Percentiles rank a stretch among this genome's conserved stretches.
Evolutionary conservation across 2,113 vertebrate genomes (phyloP).

Genomic region (Nyctibius bracteatus): DNA sequence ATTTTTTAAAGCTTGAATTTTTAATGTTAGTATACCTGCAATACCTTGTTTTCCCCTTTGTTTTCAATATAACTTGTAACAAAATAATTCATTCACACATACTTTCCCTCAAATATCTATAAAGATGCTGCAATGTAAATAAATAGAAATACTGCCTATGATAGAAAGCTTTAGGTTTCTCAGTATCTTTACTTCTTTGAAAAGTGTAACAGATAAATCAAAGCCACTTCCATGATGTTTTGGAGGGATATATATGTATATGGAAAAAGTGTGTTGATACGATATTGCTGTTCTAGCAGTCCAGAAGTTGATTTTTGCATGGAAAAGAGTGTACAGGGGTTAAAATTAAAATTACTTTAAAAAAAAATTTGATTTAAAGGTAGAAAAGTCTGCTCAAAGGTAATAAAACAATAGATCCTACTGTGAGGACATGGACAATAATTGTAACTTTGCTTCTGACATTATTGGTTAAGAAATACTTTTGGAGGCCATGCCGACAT

Average conservation of each 20-base stretch:
- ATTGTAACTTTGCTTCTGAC: background rate
- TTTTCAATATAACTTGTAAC: background rate
- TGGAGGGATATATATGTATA: background rate
- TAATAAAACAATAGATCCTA: background rate
- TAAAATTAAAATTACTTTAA: background rate
- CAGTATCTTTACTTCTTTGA: background rate
- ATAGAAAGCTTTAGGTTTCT: background rate
- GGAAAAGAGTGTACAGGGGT: background rate
- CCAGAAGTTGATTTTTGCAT: background rate
- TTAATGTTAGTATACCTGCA: background rate
- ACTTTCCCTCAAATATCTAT: background rate
- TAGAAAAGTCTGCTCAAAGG: background rate
- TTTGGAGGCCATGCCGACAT: accelerated
- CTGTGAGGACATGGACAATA: background rate
- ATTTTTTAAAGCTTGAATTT: background rate
- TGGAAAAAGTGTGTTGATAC: background rate
- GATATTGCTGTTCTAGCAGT: background rate
- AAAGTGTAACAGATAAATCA: background rate
- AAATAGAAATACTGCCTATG: background rate
- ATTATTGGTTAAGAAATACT: background rate
- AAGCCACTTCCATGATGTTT: background rate
- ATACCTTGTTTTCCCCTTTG: background rate
- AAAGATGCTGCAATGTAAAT: background rate
- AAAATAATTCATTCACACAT: background rate
- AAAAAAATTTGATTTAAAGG: background rate